Conservation (phyloP, 2,888 invertebrate genomes). For the Odontocerum albicorne region DNA sequence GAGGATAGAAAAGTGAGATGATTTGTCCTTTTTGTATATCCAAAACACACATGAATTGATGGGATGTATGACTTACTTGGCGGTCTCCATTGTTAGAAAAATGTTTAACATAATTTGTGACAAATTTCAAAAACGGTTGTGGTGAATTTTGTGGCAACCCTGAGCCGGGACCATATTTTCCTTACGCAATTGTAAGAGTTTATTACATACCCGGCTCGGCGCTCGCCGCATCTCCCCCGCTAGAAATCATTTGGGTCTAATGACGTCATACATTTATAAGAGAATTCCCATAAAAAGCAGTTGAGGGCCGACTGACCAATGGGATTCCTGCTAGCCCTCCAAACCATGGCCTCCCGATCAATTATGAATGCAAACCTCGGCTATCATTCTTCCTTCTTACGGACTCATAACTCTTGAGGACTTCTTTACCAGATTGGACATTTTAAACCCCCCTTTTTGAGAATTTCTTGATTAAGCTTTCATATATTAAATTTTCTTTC, state of each 20-base stretch:
- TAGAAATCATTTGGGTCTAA: constrained; percentile 16
- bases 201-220: constrained; percentile 1
- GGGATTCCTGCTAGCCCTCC: not conserved
- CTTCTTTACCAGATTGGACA: too few species aligned
- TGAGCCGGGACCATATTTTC: not conserved
- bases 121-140: too few species aligned
- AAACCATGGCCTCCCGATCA: constrained; percentile 19
- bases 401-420: constrained; percentile 1
- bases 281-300: constrained; percentile 19
- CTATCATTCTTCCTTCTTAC: constrained; percentile 9
- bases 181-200: constrained; percentile 3
- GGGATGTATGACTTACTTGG: too few species aligned
- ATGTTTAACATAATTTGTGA: too few species aligned
- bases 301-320: constrained; percentile 18
- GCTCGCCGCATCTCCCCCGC: not conserved
- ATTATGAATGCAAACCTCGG: constrained; percentile 22
- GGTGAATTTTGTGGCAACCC: too few species aligned
- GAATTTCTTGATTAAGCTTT: too few species aligned
- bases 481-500: too few species aligned
- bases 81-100: too few species aligned
- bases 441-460: too few species aligned
- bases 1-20: too few species aligned
- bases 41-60: too few species aligned
- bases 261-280: constrained; percentile 28
- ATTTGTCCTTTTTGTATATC: too few species aligned